Evolutionary conservation across 2,797 vertebrate genomes (phyloP), one percentile per base, ranked within the genome.

Genomic region (Mus minutoides): DNA sequence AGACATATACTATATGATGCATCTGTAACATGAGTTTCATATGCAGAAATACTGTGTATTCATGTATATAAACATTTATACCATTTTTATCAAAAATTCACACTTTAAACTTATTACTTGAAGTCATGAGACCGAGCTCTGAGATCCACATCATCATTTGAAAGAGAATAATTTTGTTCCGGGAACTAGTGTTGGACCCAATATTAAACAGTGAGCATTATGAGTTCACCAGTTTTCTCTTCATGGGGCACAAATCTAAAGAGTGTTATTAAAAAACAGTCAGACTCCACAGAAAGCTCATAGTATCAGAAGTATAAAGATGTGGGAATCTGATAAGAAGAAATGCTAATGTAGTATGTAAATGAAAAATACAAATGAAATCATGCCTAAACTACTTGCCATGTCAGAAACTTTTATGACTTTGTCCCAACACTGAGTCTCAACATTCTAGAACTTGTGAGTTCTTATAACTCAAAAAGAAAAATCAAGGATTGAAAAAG

Each of bases 291-390:
- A 43, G 6, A 89, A 79, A 91, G 26, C 2, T 64, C 67, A 91
- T 54, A 22, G 31, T 3, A 34, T 1, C 16, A 56, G 75, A 92
- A 91, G 31, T 6, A 86, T 46, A 90, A 64, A 73, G 49, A 60
- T 43, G 16, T 75, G 60, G 62, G 17, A 79, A 49, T 93, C 2
- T 79, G 16, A 2, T 73, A 49, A 75, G 21, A 69, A 11, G 19
- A 87, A 95, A 89, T 69, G 46, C 4, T 91, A 90, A 58, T 3
- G 67, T 9, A 31, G 6, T 46, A 14, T 1, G 29, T 4, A 52
- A 90, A 93, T 78, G 58, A 93, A 93, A 94, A 79, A 79, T 83
- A 94, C 71, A 80, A 96, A 91, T 78, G 60, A 96, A n/a, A 9
- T 4, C 11, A 56, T 13, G 10, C 17, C n/a, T 46, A 34, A 6